These are phyloP conservation scores for Drosophila micromelanica DNA, from an alignment of 1,140 invertebrate species.

Conservation along the genomic window DNA sequence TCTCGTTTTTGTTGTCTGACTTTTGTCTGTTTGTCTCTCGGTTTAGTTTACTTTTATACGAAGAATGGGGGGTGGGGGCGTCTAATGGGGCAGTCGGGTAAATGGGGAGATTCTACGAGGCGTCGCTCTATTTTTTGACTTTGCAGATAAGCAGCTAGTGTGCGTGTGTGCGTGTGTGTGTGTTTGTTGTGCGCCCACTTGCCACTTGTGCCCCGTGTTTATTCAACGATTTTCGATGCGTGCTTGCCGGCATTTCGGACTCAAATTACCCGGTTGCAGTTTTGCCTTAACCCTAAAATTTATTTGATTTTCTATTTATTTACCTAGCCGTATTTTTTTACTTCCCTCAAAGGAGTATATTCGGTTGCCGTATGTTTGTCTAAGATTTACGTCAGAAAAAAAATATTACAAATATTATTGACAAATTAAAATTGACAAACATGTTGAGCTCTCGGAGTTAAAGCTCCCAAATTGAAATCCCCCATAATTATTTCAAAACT, in stretches of 20 bases:
- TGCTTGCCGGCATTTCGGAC: slow-evolving; percentile 61
- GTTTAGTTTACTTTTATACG: slow-evolving; percentile 66
- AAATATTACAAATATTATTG: no score
- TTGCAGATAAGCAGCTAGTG: slow-evolving; percentile 51
- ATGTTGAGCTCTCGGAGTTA: no score
- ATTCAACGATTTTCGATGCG: slow-evolving; percentile 62
- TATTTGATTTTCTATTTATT: slow-evolving; percentile 65
- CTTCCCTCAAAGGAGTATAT: not conserved
- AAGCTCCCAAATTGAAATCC: no score
- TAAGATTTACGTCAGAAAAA: no score
- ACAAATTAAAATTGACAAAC: no score
- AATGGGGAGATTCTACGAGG: not conserved
- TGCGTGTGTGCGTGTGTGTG: slow-evolving; percentile 1
- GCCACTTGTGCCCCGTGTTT: slow-evolving; percentile 66
- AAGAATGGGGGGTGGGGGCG: not conserved
- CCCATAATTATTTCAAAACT: no score
- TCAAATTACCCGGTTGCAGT: slow-evolving; percentile 67
- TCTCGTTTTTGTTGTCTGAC: slow-evolving; percentile 40
- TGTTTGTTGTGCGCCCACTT: slow-evolving; percentile 17
- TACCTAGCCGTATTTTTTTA: slow-evolving; percentile 38
- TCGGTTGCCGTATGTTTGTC: no score
- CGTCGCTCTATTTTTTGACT: slow-evolving; percentile 62
- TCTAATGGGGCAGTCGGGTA: slow-evolving; percentile 39
- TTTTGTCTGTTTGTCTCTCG: slow-evolving; percentile 16
- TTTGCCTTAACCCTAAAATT: slow-evolving; percentile 56